Evolutionary conservation across 2,888 invertebrate genomes (phyloP).

Genomic region (Apantesis nais): DNA sequence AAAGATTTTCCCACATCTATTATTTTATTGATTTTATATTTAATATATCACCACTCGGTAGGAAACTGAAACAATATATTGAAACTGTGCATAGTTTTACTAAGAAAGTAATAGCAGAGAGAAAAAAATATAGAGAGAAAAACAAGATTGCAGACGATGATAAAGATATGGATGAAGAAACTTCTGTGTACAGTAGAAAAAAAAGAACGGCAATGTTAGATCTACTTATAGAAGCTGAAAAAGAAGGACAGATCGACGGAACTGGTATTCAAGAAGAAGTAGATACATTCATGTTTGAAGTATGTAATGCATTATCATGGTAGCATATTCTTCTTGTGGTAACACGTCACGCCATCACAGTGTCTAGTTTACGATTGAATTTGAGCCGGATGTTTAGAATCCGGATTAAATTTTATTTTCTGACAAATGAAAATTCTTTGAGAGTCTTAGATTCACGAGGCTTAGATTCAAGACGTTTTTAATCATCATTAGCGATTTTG

Average conservation of each 20-base stretch:
- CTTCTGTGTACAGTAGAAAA: constrained; percentile 70
- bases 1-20: constrained; percentile 83
- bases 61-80: constrained; percentile 71
- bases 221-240: constrained; percentile 79
- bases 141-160: constrained; percentile 37
- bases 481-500: too few relatives aligned
- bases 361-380: too few relatives aligned
- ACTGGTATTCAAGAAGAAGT: constrained; percentile 87
- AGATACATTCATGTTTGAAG: too few relatives aligned
- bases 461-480: too few relatives aligned
- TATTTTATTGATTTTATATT: constrained; percentile 83
- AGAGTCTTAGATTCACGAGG: too few relatives aligned
- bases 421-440: too few relatives aligned
- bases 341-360: background rate
- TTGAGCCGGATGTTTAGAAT: too few relatives aligned
- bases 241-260: constrained; percentile 78
- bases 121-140: constrained; percentile 46
- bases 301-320: background rate
- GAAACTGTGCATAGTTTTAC: constrained; percentile 72
- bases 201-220: constrained; percentile 86
- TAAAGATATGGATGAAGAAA: constrained; percentile 42
- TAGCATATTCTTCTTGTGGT: too few relatives aligned
- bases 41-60: constrained; percentile 75
- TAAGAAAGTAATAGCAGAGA: constrained; percentile 67
- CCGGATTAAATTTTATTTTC: too few relatives aligned